Conservation (phyloP, 2,797 vertebrate genomes). For the Xiphophorus birchmanni region DNA sequence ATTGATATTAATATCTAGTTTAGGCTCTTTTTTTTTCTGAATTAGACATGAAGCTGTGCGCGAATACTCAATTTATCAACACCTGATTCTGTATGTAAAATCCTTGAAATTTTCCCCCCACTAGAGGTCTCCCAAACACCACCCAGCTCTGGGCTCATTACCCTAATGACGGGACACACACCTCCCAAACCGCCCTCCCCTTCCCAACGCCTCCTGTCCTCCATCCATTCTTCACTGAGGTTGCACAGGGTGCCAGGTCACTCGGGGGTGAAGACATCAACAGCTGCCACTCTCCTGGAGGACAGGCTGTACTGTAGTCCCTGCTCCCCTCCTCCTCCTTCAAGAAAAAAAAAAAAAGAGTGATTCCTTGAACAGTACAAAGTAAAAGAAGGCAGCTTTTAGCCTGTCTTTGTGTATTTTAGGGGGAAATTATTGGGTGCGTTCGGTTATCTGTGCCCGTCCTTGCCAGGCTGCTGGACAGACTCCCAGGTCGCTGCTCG, state of each 20-base stretch:
- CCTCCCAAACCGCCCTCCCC: constrained; percentile 46
- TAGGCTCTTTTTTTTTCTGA: not conserved
- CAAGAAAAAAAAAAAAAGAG: not conserved
- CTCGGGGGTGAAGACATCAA: constrained; percentile 69
- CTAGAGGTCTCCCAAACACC: constrained; percentile 73
- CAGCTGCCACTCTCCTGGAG: constrained; percentile 65
- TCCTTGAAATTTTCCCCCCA: constrained; percentile 35
- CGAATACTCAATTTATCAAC: not conserved
- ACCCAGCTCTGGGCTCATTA: constrained; percentile 53
- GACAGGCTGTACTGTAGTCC: constrained; percentile 51
- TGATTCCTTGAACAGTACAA: constrained; percentile 10
- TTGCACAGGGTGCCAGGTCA: constrained; percentile 72
- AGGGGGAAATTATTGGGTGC: not conserved
- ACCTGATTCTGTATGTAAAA: too few species aligned
- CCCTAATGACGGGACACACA: constrained; percentile 52
- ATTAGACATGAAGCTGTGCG: constrained; percentile 29
- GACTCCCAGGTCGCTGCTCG: constrained; percentile 73
- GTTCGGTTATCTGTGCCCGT: constrained; percentile 44
- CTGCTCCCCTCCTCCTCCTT: constrained; percentile 25
- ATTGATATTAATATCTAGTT: not conserved
- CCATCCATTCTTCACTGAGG: constrained; percentile 69
- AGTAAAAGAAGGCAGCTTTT: constrained; percentile 27
- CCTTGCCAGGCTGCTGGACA: constrained; percentile 56
- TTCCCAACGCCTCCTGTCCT: constrained; percentile 55
- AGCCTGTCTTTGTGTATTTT: constrained; percentile 22